Evolutionary conservation across 2,888 invertebrate species (phyloP).

Genomic region (Calameuta filiformis): DNA sequence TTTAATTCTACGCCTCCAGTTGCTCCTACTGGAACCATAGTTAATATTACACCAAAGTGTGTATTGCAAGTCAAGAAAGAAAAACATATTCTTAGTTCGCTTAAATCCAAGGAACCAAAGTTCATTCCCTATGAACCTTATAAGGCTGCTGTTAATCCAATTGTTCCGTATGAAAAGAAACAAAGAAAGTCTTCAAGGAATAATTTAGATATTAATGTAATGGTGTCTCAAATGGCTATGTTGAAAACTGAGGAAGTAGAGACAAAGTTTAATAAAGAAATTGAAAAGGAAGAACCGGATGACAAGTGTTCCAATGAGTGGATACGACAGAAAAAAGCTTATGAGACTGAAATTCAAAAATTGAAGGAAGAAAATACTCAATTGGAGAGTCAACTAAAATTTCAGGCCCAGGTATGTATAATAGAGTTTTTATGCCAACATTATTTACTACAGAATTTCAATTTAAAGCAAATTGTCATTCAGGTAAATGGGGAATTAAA

Average conservation of each 20-base stretch:
- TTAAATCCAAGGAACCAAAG: slow-evolving; percentile 78
- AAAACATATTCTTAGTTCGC: slow-evolving; percentile 54
- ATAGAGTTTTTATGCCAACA: not conserved
- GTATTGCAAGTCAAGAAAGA: slow-evolving; percentile 71
- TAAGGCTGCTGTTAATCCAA: slow-evolving; percentile 85
- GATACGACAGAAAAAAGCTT: slow-evolving; percentile 68
- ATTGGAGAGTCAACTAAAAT: slow-evolving; percentile 84
- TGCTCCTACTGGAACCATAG: slow-evolving; percentile 70
- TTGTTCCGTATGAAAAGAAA: slow-evolving; percentile 70
- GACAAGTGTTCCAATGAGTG: slow-evolving; percentile 51
- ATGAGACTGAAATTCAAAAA: slow-evolving; percentile 73
- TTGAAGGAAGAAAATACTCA: slow-evolving; percentile 77
- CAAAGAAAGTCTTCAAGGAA: slow-evolving; percentile 66
- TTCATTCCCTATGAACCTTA: slow-evolving; percentile 92
- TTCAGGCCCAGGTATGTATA: slow-evolving; percentile 78
- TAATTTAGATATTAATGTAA: slow-evolving; percentile 74
- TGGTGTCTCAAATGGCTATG: slow-evolving; percentile 79
- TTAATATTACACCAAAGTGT: slow-evolving; percentile 74
- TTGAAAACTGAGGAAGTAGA: slow-evolving; percentile 72
- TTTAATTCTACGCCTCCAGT: slow-evolving; percentile 63
- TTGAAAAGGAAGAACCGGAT: slow-evolving; percentile 35
- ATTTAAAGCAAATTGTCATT: slow-evolving; percentile 3
- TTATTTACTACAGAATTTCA: not conserved
- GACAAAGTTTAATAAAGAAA: slow-evolving; percentile 56
- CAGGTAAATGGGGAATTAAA: slow-evolving; percentile 93